Evolutionary conservation across 2,113 vertebrate species (phyloP).

Genomic region (Dipodomys ordii): DNA sequence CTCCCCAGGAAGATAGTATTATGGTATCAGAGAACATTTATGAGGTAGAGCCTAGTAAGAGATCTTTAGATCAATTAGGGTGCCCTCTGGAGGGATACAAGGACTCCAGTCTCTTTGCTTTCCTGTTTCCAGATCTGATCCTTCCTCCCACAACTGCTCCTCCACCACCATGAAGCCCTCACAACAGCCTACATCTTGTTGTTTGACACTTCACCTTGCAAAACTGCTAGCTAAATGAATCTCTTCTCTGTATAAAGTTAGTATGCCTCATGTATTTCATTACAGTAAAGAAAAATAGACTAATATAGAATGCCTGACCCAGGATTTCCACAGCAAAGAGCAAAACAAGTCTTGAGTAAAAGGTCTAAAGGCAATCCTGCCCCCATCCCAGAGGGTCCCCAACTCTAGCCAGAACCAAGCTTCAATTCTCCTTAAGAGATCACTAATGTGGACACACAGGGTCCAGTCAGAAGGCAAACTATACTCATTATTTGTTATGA

Average conservation of each 20-base stretch:
- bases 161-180: background rate
- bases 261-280: background rate
- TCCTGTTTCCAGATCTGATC: background rate
- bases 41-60: background rate
- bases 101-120: background rate
- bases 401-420: background rate
- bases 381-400: background rate
- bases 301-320: background rate
- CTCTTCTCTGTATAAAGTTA: background rate
- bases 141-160: background rate
- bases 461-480: background rate
- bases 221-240: background rate
- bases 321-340: background rate
- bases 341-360: background rate
- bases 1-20: background rate
- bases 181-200: too few species aligned
- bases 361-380: background rate
- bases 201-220: background rate
- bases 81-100: background rate
- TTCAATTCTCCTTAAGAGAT: background rate
- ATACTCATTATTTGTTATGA: background rate
- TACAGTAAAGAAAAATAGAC: background rate
- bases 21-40: background rate
- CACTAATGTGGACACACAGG: background rate
- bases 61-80: background rate